phyloP scores from a whole-genome alignment of 2,113 vertebrate species.

The Arizona elegans region DNA sequence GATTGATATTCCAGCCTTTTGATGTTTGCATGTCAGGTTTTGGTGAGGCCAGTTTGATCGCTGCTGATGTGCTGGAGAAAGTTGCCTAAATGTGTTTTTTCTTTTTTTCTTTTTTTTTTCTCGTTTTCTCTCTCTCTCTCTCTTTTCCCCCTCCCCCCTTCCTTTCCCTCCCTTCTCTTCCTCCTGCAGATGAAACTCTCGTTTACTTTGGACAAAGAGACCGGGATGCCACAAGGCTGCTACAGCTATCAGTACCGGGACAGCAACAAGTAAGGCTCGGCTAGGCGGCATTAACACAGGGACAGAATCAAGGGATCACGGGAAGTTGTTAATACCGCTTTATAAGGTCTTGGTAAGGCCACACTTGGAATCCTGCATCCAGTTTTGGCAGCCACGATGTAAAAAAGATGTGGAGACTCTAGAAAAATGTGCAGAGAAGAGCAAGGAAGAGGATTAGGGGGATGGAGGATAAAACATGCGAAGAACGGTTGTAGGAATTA shows the following conservation, averaged over 20 bases:
- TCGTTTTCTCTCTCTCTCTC: neutral
- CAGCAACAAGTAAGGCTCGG: constrained; percentile 89
- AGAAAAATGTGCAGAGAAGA: neutral
- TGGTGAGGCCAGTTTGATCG: constrained; percentile 22
- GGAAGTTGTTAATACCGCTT: neutral
- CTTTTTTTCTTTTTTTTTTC: neutral
- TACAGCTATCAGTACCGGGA: constrained; percentile 91
- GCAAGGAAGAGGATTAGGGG: neutral
- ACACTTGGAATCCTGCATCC: neutral
- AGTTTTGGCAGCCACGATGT: neutral
- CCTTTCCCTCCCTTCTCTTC: constrained; percentile 14
- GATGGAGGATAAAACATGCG: no score
- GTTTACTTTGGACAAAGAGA: constrained; percentile 89
- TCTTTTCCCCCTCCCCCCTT: constrained; percentile 16
- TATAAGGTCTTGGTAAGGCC: neutral
- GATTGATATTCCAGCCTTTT: constrained; percentile 49
- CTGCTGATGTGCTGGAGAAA: constrained; percentile 8
- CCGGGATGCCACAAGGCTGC: constrained; percentile 93
- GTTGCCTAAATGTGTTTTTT: constrained; percentile 36
- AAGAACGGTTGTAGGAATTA: no score
- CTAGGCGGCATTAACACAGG: neutral
- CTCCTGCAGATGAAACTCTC: constrained; percentile 81
- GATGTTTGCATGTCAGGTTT: constrained; percentile 49
- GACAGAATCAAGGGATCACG: no score
- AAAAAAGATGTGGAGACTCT: neutral